Conservation (phyloP, 2,888 invertebrate species). For the Morinoia aosen region DNA sequence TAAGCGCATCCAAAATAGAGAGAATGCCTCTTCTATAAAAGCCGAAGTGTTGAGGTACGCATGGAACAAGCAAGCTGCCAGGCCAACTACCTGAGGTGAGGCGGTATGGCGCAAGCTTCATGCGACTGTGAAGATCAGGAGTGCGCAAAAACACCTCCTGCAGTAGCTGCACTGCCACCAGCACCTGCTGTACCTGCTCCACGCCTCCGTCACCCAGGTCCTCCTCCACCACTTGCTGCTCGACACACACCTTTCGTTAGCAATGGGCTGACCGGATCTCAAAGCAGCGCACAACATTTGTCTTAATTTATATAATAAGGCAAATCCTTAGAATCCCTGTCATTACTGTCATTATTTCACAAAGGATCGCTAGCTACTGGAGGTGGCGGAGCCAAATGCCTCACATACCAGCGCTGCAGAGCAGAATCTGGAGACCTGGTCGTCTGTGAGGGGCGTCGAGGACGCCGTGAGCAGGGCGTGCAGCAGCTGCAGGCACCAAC, state of each 20-base stretch:
- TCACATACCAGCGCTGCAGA: not conserved
- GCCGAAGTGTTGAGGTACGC: not conserved
- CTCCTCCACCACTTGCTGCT: not conserved
- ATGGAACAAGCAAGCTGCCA: not conserved
- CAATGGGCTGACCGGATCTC: not conserved
- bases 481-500: slow-evolving; percentile 21
- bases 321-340: not conserved
- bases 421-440: not conserved
- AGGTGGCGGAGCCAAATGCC: not conserved
- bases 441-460: not conserved
- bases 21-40: not conserved
- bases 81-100: not conserved
- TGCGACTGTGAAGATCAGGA: slow-evolving; percentile 1
- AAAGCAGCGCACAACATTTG: not conserved
- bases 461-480: not conserved
- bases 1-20: not conserved
- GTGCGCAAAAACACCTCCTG: not conserved
- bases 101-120: not conserved
- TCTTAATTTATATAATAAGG: not conserved
- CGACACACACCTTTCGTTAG: not conserved
- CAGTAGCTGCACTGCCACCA: slow-evolving; percentile 30
- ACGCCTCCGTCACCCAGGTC: not conserved
- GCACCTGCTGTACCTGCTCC: slow-evolving; percentile 2
- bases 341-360: not conserved
- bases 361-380: not conserved